A percentile compares a stretch with the other conserved stretches of the same genome.
These are phyloP conservation scores for Tachina lurida DNA, from an alignment of 2,888 invertebrate genomes.

Conservation along the genomic window DNA sequence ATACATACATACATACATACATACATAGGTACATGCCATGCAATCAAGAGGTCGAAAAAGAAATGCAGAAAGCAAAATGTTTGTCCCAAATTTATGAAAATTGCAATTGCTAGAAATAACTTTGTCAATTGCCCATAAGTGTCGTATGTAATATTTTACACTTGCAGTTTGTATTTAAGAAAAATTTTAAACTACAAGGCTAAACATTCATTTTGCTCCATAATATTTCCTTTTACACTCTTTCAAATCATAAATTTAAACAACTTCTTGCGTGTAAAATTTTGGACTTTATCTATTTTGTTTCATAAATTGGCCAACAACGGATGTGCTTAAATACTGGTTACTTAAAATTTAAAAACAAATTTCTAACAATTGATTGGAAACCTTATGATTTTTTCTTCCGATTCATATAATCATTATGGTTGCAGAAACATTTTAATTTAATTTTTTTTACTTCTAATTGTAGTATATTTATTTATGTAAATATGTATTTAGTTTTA, in stretches of 20 bases:
- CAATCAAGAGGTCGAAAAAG: no score
- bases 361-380: not conserved
- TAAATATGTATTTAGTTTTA: not conserved
- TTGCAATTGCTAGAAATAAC: not conserved
- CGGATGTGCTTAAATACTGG: not conserved
- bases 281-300: slow-evolving; percentile 28
- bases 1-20: no score
- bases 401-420: not conserved
- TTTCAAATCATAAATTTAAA: slow-evolving; percentile 48
- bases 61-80: no score
- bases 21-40: no score
- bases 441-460: not conserved
- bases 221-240: slow-evolving; percentile 60
- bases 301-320: slow-evolving; percentile 24
- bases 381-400: not conserved
- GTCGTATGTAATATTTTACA: not conserved
- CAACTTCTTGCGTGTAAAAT: not conserved
- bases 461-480: not conserved
- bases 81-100: not conserved
- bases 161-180: not conserved
- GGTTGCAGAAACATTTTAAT: not conserved
- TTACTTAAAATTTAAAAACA: not conserved
- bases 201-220: slow-evolving; percentile 49
- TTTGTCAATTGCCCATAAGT: not conserved
- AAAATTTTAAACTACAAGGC: slow-evolving; percentile 30